Percentiles rank a stretch among this genome's conserved stretches.
Conservation (phyloP, 92 coral and sea anemone species). For the Palythoa caribaeorum region DNA sequence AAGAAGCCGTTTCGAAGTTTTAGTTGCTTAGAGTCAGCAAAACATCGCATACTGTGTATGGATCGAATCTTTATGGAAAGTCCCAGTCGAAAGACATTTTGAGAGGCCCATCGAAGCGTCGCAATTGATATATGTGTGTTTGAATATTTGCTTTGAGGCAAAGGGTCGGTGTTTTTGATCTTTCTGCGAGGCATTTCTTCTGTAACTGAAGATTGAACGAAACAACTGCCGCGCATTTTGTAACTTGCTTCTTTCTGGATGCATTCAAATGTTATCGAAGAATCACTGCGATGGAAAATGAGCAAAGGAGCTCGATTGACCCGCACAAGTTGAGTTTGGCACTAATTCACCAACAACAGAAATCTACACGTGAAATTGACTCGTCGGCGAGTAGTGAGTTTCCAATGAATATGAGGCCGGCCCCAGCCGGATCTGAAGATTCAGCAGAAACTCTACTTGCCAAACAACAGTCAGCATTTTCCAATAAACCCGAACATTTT, state of each 20-base stretch:
- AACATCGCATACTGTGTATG: slow-evolving; percentile 23
- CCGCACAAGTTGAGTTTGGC: slow-evolving; percentile 55
- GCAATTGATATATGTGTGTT: slow-evolving; percentile 93
- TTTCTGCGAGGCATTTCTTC: slow-evolving; percentile 87
- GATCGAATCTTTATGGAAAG: slow-evolving; percentile 45
- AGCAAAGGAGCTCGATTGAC: slow-evolving; percentile 51
- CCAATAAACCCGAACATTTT: slow-evolving; percentile 61
- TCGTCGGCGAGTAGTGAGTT: slow-evolving; percentile 52
- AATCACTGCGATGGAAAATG: slow-evolving; percentile 75
- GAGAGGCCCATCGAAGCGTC: slow-evolving; percentile 90
- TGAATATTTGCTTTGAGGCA: slow-evolving; percentile 99
- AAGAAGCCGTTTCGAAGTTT: slow-evolving; percentile 65
- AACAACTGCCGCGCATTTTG: slow-evolving; percentile 74
- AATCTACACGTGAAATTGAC: slow-evolving; percentile 89
- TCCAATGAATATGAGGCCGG: slow-evolving; percentile 84
- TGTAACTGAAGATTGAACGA: slow-evolving; percentile 80
- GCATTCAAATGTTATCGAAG: slow-evolving; percentile 69
- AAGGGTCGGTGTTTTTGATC: slow-evolving; percentile 97
- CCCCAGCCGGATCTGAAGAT: slow-evolving; percentile 96
- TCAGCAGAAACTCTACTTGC: slow-evolving; percentile 78
- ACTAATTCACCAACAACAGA: slow-evolving; percentile 69
- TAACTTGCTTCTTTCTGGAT: slow-evolving; percentile 70
- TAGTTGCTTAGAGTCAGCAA: slow-evolving; percentile 49
- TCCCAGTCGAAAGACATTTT: slow-evolving; percentile 66
- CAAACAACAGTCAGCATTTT: slow-evolving; percentile 61